phyloP scores from a whole-genome alignment of 2,888 invertebrate genomes.

The Agrotis puta region DNA sequence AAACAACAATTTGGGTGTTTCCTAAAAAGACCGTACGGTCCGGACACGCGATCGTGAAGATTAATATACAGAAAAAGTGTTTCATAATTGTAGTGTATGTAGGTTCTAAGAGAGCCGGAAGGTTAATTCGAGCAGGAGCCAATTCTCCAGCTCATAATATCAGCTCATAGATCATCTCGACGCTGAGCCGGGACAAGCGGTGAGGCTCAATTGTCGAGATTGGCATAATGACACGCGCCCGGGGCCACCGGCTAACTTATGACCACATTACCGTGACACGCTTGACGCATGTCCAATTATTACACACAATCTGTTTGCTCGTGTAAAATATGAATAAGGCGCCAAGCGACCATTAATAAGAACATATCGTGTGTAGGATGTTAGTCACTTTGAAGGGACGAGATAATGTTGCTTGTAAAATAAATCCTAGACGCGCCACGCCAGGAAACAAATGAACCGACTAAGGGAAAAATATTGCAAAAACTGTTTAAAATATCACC shows the following conservation, averaged over 20 bases:
- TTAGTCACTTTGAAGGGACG: slow-evolving; percentile 85
- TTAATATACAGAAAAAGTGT: slow-evolving; percentile 56
- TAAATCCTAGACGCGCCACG: slow-evolving; percentile 83
- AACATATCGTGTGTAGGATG: slow-evolving; percentile 77
- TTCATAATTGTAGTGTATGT: slow-evolving; percentile 57
- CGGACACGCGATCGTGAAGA: slow-evolving; percentile 45
- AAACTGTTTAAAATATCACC: slow-evolving; percentile 83
- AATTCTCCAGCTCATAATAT: slow-evolving; percentile 81
- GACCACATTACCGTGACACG: slow-evolving; percentile 87
- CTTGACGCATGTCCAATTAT: slow-evolving; percentile 90
- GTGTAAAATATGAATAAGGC: slow-evolving; percentile 88
- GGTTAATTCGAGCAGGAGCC: slow-evolving; percentile 79
- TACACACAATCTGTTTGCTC: slow-evolving; percentile 87
- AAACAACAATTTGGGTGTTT: slow-evolving; percentile 48
- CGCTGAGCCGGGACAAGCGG: slow-evolving; percentile 68
- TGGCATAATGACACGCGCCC: slow-evolving; percentile 87
- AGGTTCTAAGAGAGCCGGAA: slow-evolving; percentile 60
- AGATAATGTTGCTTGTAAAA: slow-evolving; percentile 87
- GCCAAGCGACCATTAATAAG: slow-evolving; percentile 81
- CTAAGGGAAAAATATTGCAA: slow-evolving; percentile 86
- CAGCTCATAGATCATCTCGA: slow-evolving; percentile 83
- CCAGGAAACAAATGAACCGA: slow-evolving; percentile 84
- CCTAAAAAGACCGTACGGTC: slow-evolving; percentile 37
- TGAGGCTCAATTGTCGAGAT: slow-evolving; percentile 85
- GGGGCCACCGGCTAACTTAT: slow-evolving; percentile 85